A percentile compares a stretch with the other conserved stretches of the same genome.
Conservation (phyloP, 2,797 vertebrate species). For the Clamator glandarius region DNA sequence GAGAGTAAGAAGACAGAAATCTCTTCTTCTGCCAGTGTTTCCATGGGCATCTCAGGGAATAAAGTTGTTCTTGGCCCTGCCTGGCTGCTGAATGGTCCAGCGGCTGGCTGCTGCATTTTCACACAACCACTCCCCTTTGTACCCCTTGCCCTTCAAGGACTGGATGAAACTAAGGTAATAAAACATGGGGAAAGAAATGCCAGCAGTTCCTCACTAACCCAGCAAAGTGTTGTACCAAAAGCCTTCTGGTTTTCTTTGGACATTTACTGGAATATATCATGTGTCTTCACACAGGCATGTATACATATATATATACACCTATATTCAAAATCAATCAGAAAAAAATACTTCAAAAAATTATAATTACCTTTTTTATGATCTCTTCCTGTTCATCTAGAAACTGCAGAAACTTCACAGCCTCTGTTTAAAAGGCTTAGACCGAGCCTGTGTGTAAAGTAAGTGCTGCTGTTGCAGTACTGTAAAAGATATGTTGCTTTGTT, state of each 20-base stretch:
- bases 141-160: neutral
- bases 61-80: neutral
- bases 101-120: neutral
- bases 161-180: neutral
- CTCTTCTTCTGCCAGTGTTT: conserved; percentile 32
- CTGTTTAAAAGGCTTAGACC: neutral
- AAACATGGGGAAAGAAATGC: neutral
- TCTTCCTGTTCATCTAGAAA: neutral
- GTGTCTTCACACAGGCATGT: neutral
- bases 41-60: conserved; percentile 13
- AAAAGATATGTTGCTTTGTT: neutral
- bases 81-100: neutral
- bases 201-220: neutral
- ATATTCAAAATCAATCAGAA: neutral
- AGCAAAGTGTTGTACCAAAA: neutral
- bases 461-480: neutral
- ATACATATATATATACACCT: no score
- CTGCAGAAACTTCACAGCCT: neutral
- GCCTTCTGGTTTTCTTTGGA: neutral
- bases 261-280: neutral
- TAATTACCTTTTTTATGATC: neutral
- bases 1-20: conserved; percentile 21
- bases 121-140: neutral
- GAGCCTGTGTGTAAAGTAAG: neutral
- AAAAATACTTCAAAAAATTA: neutral